Conservation (phyloP, 2,888 invertebrate genomes). For the Steinernema scapterisci region DNA sequence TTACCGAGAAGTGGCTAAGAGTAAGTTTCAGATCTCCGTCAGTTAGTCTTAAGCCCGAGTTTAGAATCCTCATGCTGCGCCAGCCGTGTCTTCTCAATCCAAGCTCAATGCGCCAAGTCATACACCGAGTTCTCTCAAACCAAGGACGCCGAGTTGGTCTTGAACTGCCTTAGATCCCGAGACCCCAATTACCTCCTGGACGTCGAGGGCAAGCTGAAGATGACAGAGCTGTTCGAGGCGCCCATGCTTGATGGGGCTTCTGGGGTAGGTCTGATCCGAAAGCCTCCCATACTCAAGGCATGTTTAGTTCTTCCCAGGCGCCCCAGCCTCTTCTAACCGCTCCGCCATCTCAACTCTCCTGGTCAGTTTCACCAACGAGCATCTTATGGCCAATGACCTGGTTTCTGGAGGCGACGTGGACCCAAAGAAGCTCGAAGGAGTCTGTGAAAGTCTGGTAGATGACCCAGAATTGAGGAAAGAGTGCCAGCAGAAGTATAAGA, state of each 20-base stretch:
- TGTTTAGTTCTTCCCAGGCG: too few relatives aligned
- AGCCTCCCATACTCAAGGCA: too few relatives aligned
- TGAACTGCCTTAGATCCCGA: neutral
- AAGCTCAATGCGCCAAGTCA: neutral
- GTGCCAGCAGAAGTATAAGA: neutral
- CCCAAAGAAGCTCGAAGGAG: neutral
- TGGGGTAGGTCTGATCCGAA: neutral
- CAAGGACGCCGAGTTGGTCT: neutral
- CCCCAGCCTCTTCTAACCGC: neutral
- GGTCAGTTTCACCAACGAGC: constrained; percentile 7
- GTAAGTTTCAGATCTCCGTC: neutral
- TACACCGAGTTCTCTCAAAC: neutral
- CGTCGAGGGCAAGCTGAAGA: neutral
- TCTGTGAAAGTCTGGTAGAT: neutral
- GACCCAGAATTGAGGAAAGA: neutral
- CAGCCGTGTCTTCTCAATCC: neutral
- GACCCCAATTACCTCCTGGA: constrained; percentile 19
- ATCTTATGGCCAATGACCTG: neutral
- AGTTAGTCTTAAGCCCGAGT: neutral
- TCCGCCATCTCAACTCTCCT: neutral
- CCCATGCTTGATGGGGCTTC: constrained; percentile 8
- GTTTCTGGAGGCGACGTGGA: neutral
- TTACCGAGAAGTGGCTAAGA: neutral
- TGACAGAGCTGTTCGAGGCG: neutral
- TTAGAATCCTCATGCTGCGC: constrained; percentile 8